Percentiles rank a stretch among this genome's conserved stretches.
These are phyloP conservation scores for Pentalonia nigronervosa DNA, from an alignment of 1,140 invertebrate genomes.

Conservation along the genomic window DNA sequence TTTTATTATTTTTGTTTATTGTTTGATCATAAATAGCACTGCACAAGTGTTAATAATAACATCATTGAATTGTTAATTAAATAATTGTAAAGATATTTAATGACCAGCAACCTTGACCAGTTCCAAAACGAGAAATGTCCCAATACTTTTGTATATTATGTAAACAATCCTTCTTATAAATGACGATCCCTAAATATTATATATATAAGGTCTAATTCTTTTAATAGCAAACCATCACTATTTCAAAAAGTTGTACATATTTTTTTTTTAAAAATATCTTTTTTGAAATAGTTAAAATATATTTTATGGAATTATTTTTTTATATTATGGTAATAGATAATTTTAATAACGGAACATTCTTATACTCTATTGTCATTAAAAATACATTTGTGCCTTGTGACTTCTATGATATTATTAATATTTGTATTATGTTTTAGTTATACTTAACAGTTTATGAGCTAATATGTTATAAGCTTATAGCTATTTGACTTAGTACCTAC, in stretches of 20 bases:
- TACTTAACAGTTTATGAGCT: no score
- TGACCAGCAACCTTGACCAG: not conserved
- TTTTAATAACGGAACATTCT: no score
- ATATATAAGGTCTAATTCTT: not conserved
- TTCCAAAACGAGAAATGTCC: not conserved
- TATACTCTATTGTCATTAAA: no score
- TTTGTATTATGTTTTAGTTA: no score
- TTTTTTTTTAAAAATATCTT: not conserved
- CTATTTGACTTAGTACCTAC: no score
- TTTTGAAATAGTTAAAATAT: not conserved
- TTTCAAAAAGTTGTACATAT: not conserved
- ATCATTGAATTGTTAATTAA: slow-evolving; percentile 11
- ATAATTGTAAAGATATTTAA: slow-evolving; percentile 6
- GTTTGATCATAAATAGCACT: not conserved
- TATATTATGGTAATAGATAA: not conserved
- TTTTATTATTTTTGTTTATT: not conserved
- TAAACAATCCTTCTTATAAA: not conserved
- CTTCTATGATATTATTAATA: no score
- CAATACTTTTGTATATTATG: not conserved
- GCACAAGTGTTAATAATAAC: not conserved
- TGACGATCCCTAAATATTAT: not conserved
- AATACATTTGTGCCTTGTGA: no score
- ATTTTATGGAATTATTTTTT: not conserved
- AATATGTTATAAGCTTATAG: no score
- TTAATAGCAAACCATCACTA: not conserved